Evolutionary conservation across 2,113 vertebrate species (phyloP), one percentile per base, ranked within the genome.

Genomic region (Hemiprocne comata): DNA sequence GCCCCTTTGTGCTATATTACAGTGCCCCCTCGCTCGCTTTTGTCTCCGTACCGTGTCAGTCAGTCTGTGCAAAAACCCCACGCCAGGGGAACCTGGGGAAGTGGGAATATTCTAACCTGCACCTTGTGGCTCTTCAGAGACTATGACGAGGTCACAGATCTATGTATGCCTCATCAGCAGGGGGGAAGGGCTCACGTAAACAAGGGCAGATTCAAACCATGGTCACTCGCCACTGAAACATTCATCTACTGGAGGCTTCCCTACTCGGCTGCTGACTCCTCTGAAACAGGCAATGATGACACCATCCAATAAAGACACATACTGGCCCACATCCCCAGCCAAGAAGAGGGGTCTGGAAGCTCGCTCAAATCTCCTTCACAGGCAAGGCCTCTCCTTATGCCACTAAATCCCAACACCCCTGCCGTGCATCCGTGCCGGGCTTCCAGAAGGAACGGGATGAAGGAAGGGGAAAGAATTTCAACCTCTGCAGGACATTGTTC

Each of bases 1-100:
- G 87, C 89, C 92, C 94, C 95, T 97, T 97, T 96, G 93, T 95
- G 95, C 77, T 86, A 53, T 9, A 61, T 81, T 6, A 48, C 65
- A 74, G 87, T 94, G 85, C 80, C 86, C 91, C 55, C 88, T 82
- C 90, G 66, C 88, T 51, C 8, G 90, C 91, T 95, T 97, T 97
- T 97, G 96, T 97, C 88, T 95, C 86, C 3, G 3, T 48, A 2
- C 83, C 40, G 11, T 54, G 85, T 53, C 90, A 83, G 33, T 28
- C 90, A 51, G 54, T 1, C 25, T 1, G 46, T 1, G 34, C 9
- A 4, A 34, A 38, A 77, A 73, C 25, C 85, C 72, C 67, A 11
- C 2, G 7, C 53, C 85, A n/a, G 19, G 2, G 0, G 5, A 97
- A 94, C 93, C 94, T 86, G 26, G 73, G 64, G 50, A 97, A 89